phyloP scores from a whole-genome alignment of 2,888 invertebrate genomes.

The Latheticus oryzae region DNA sequence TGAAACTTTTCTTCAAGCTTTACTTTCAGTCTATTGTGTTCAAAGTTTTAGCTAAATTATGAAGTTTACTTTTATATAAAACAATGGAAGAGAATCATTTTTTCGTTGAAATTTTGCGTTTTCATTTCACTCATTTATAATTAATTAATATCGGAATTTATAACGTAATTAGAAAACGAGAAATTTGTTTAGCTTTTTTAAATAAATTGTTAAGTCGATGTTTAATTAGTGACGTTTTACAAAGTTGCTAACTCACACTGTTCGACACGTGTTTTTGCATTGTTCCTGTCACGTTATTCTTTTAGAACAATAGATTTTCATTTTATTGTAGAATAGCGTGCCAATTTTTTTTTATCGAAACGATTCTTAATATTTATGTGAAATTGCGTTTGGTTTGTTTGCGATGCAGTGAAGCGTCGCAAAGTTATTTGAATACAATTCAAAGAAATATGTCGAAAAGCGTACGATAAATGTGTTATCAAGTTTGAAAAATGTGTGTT shows the following conservation, averaged over 20 bases:
- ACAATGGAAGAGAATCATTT: conserved; percentile 49
- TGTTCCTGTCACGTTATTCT: too few relatives aligned
- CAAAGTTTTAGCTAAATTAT: conserved; percentile 53
- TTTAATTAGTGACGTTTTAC: conserved; percentile 14
- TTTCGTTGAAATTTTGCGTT: too few relatives aligned
- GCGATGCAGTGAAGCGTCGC: conserved; percentile 26
- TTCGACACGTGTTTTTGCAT: neutral
- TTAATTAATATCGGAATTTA: too few relatives aligned
- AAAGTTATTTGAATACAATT: conserved; percentile 38
- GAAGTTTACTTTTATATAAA: conserved; percentile 49
- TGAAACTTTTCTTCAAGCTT: conserved; percentile 44
- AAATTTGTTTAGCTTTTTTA: conserved; percentile 13
- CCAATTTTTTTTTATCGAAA: conserved; percentile 1
- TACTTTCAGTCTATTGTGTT: conserved; percentile 47
- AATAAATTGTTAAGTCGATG: neutral
- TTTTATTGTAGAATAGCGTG: too few relatives aligned
- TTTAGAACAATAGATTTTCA: too few relatives aligned
- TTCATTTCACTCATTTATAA: too few relatives aligned
- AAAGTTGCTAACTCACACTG: too few relatives aligned
- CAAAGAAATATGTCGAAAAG: conserved; percentile 35
- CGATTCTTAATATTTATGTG: conserved; percentile 4
- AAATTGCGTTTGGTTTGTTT: conserved; percentile 21
- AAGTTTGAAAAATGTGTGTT: conserved; percentile 57
- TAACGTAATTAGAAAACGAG: too few relatives aligned
- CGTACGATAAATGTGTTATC: conserved; percentile 47